phyloP scores from a whole-genome alignment of 2,113 vertebrate species.

The Ptyas mucosa region DNA sequence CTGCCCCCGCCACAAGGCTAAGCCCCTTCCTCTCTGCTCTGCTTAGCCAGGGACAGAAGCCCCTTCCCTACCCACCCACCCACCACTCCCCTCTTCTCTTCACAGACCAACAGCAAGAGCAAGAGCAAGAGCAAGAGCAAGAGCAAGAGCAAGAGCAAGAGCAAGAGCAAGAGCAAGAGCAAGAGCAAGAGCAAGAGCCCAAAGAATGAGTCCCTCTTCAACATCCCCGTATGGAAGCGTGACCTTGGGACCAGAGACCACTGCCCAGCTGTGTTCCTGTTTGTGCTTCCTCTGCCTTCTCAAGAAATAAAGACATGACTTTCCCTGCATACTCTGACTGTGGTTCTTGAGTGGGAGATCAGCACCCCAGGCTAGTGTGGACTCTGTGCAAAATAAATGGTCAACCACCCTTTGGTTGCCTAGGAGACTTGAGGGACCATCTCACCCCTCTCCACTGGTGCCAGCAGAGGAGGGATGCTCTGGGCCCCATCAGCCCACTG shows the following conservation, averaged over 20 bases:
- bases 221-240: not conserved
- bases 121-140: not conserved
- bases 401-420: not conserved
- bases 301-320: not conserved
- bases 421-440: not conserved
- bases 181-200: not conserved
- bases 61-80: not conserved
- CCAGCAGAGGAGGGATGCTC: too few relatives aligned
- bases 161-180: not conserved
- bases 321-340: not conserved
- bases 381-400: not conserved
- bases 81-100: not conserved
- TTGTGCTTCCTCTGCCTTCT: not conserved
- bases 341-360: not conserved
- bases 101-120: not conserved
- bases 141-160: not conserved
- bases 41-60: not conserved
- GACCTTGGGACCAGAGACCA: not conserved
- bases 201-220: not conserved
- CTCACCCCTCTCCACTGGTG: not conserved
- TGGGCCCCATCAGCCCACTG: not conserved
- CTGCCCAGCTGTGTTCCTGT: not conserved
- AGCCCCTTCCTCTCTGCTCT: too few relatives aligned
- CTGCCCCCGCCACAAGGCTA: too few relatives aligned
- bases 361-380: not conserved